These are phyloP conservation scores for Brachyalestes nurse DNA, from an alignment of 2,797 vertebrate species.

Conservation along the genomic window DNA sequence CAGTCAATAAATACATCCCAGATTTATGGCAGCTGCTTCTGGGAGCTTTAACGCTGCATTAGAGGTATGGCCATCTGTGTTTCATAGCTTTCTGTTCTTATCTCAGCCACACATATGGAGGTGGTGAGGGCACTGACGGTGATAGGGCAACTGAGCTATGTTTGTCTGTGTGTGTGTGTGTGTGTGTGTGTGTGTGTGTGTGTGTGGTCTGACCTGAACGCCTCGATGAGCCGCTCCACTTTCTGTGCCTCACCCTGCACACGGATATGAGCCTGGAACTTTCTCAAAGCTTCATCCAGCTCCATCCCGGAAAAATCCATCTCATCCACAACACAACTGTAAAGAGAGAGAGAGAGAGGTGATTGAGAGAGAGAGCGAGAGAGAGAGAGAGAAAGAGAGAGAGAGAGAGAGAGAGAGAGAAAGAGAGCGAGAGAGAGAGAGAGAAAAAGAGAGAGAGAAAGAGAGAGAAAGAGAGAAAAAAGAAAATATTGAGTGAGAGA, in stretches of 20 bases:
- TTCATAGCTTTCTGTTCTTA: slow-evolving; percentile 23
- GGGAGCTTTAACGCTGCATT: slow-evolving; percentile 2
- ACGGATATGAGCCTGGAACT: slow-evolving; percentile 97
- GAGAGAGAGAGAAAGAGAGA: slow-evolving; percentile 3
- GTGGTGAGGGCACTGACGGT: slow-evolving; percentile 9
- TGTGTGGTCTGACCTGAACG: slow-evolving; percentile 85
- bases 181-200: slow-evolving; percentile 24
- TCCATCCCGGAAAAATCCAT: slow-evolving; percentile 99
- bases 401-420: no score
- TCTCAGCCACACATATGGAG: slow-evolving; percentile 36
- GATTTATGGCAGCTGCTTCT: background rate
- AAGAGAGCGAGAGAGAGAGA: no score
- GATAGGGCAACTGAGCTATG: background rate
- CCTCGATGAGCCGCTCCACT: slow-evolving; percentile 96
- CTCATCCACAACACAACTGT: slow-evolving; percentile 96
- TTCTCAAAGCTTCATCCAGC: slow-evolving; percentile 96
- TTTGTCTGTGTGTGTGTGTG: slow-evolving; percentile 7
- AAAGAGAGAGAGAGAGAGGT: background rate
- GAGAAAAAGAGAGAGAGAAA: background rate
- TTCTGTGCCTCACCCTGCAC: slow-evolving; percentile 98
- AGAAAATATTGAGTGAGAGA: no score
- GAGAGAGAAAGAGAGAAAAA: no score
- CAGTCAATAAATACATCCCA: background rate
- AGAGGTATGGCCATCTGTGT: background rate
- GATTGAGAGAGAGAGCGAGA: slow-evolving; percentile 1